These are phyloP conservation scores for Heterodera filipjevi DNA, from an alignment of 2,888 invertebrate genomes.

Conservation along the genomic window DNA sequence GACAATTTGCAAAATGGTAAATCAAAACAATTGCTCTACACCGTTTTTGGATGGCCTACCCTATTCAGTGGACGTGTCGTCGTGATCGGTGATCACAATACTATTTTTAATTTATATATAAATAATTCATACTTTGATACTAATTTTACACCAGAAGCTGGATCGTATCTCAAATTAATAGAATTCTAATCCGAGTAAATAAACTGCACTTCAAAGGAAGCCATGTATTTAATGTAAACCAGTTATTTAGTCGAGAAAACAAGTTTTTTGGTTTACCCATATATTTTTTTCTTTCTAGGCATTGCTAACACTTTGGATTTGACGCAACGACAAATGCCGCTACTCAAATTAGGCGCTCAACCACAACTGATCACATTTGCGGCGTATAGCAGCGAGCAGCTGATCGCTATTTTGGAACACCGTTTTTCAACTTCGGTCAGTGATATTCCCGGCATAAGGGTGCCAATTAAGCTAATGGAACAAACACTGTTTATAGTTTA, in stretches of 20 bases:
- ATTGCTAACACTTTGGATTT: conserved; percentile 94
- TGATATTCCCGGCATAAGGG: neutral
- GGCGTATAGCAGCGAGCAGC: conserved; percentile 87
- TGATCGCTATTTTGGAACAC: conserved; percentile 77
- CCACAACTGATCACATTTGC: conserved; percentile 80
- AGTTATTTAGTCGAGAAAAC: too few species aligned
- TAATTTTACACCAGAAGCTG: too few species aligned
- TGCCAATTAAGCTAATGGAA: neutral
- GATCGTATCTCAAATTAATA: too few species aligned
- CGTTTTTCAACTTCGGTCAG: neutral
- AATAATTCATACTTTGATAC: too few species aligned
- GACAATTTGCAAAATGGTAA: conserved; percentile 81
- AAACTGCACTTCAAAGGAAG: too few species aligned
- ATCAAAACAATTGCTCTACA: conserved; percentile 82
- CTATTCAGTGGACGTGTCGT: conserved; percentile 75
- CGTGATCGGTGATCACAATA: conserved; percentile 76
- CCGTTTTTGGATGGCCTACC: conserved; percentile 90
- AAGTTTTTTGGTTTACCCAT: conserved; percentile 24
- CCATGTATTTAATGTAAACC: too few species aligned
- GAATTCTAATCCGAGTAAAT: too few species aligned
- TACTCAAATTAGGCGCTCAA: conserved; percentile 77
- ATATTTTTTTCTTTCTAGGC: conserved; percentile 54
- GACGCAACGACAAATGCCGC: conserved; percentile 84
- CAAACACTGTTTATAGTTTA: too few species aligned
- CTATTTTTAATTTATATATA: neutral